Conservation (phyloP, 2,113 vertebrate species). For the Steatornis caripensis region DNA sequence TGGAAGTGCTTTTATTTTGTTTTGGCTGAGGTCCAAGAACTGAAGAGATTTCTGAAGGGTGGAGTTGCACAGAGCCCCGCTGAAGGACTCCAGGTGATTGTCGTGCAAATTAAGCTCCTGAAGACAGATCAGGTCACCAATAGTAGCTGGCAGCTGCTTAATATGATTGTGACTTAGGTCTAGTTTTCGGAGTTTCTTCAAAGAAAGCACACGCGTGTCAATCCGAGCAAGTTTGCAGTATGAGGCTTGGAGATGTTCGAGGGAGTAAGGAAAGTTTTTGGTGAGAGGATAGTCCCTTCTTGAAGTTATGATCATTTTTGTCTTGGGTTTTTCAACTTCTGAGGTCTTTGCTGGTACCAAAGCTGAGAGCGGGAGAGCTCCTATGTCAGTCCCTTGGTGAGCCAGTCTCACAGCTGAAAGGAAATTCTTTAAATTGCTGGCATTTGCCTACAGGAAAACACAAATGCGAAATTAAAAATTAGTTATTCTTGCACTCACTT, state of each 20-base stretch:
- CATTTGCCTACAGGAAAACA: conserved; percentile 80
- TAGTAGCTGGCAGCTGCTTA: conserved; percentile 85
- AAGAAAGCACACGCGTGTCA: conserved; percentile 86
- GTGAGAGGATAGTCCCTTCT: conserved; percentile 92
- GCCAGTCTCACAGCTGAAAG: conserved; percentile 88
- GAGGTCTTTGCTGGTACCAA: conserved; percentile 83
- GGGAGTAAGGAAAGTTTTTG: conserved; percentile 87
- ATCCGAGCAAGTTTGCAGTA: conserved; percentile 88
- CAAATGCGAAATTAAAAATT: neutral
- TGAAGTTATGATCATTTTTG: conserved; percentile 87
- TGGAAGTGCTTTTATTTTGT: conserved; percentile 84
- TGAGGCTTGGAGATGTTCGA: conserved; percentile 92
- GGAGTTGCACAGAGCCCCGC: conserved; percentile 83
- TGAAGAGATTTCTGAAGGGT: conserved; percentile 85
- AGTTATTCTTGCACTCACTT: neutral
- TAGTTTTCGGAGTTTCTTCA: conserved; percentile 86
- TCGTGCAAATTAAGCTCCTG: conserved; percentile 87
- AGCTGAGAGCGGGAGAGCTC: conserved; percentile 77
- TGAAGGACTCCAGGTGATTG: conserved; percentile 90
- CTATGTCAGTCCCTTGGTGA: conserved; percentile 78
- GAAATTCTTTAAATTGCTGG: conserved; percentile 86
- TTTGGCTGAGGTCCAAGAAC: conserved; percentile 90
- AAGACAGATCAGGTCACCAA: conserved; percentile 87
- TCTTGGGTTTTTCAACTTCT: conserved; percentile 93
- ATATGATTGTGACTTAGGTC: conserved; percentile 97